Percentiles rank a stretch among this genome's conserved stretches.
phyloP scores from a whole-genome alignment of 1,140 invertebrate genomes.

The Apis mellifera region Amel_HAv3.1 CM009944.2:5039001-5039500 shows the following conservation, averaged over 20 bases:
- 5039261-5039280: neutral
- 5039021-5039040: constrained; percentile 65
- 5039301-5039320: neutral
- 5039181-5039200: constrained; percentile 38
- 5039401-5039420: neutral
- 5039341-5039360: neutral
- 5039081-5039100: constrained; percentile 73
- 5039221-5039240: neutral
- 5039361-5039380: neutral
- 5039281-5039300: neutral
- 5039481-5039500: constrained; percentile 33
- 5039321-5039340: neutral
- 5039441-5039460: neutral
- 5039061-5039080: constrained; percentile 64
- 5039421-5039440: neutral
- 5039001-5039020: constrained; percentile 54
- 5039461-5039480: constrained; percentile 50
- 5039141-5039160: constrained; percentile 56
- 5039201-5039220: neutral
- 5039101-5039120: constrained; percentile 65
- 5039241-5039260: neutral
- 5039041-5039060: constrained; percentile 61
- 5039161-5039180: constrained; percentile 47
- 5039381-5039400: neutral
- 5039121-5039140: constrained; percentile 33